Conservation (phyloP, 2,888 invertebrate genomes). For the Acheta domesticus region DNA sequence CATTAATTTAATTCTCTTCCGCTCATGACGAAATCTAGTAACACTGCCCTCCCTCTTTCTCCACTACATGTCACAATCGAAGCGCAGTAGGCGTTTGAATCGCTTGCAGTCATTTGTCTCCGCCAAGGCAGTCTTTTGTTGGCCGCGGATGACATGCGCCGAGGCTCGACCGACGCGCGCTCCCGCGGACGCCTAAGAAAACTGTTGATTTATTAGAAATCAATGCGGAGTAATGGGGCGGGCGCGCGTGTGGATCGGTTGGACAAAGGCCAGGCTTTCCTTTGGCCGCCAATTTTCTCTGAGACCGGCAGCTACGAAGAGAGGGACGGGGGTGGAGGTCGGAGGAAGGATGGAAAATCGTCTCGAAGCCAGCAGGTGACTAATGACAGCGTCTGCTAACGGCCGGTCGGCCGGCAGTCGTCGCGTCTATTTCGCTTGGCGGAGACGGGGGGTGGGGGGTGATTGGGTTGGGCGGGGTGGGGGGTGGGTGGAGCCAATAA, state of each 20-base stretch:
- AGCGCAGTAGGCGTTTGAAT: too few relatives aligned
- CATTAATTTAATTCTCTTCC: too few relatives aligned
- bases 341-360: not conserved
- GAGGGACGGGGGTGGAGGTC: not conserved
- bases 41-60: too few relatives aligned
- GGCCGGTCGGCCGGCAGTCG: not conserved
- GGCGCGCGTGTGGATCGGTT: not conserved
- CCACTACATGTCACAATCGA: too few relatives aligned
- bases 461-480: not conserved
- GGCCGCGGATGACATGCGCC: too few relatives aligned
- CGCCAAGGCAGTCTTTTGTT: too few relatives aligned
- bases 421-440: not conserved
- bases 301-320: not conserved
- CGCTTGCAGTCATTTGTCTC: too few relatives aligned
- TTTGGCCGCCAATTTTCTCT: not conserved
- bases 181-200: not conserved
- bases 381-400: not conserved
- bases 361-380: not conserved
- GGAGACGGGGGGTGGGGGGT: not conserved
- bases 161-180: too few relatives aligned
- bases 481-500: not conserved
- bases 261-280: not conserved
- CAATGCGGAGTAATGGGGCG: not conserved
- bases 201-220: slow-evolving; percentile 7
- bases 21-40: too few relatives aligned